phyloP scores from a whole-genome alignment of 2,113 vertebrate genomes.

The Sinocyclocheilus grahami region DNA sequence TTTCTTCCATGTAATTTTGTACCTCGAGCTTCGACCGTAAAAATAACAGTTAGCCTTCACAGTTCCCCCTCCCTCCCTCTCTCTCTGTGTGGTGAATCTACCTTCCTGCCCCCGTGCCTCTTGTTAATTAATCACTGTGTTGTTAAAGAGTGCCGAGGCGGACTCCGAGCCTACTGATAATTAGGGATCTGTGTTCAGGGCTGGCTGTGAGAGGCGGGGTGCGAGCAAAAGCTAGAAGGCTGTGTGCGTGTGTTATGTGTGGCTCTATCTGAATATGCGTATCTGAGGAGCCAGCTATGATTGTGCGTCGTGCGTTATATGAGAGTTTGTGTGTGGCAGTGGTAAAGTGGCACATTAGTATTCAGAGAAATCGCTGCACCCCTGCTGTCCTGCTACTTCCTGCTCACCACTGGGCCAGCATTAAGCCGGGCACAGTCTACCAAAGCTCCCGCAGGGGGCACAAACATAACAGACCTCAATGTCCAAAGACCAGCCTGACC shows the following conservation, averaged over 20 bases:
- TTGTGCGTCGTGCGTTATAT: constrained; percentile 1
- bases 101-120: constrained; percentile 91
- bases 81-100: constrained; percentile 77
- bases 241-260: constrained; percentile 56
- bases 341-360: constrained; percentile 89
- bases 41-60: constrained; percentile 31
- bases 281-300: constrained; percentile 72
- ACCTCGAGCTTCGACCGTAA: not conserved
- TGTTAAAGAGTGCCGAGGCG: constrained; percentile 95
- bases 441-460: constrained; percentile 29
- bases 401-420: constrained; percentile 61
- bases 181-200: constrained; percentile 92
- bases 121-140: constrained; percentile 94
- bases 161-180: constrained; percentile 93
- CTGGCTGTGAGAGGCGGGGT: constrained; percentile 45
- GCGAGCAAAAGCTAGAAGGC: constrained; percentile 47
- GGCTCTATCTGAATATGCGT: constrained; percentile 57
- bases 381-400: constrained; percentile 60
- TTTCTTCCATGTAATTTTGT: constrained; percentile 8
- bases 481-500: constrained; percentile 24
- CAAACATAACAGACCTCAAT: constrained; percentile 38
- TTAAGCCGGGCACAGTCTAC: constrained; percentile 29
- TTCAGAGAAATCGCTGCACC: constrained; percentile 70
- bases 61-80: not conserved
- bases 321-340: not conserved